phyloP scores from a whole-genome alignment of 1,140 invertebrate genomes.

The Eurytemora carolleeae region DNA sequence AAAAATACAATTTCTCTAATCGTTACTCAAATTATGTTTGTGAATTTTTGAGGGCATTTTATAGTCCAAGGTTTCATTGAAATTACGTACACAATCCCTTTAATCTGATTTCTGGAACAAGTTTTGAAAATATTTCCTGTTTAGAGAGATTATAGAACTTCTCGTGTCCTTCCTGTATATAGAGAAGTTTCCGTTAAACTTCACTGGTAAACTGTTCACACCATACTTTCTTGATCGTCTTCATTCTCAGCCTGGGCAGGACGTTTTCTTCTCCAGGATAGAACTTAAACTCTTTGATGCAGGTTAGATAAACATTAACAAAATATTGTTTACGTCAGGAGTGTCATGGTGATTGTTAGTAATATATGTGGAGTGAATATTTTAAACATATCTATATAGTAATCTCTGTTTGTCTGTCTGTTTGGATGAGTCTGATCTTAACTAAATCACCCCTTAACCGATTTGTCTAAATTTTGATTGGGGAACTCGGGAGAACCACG shows the following conservation, averaged over 20 bases:
- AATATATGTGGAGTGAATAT: not conserved
- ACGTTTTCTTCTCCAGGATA: not conserved
- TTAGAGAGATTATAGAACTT: conserved; percentile 37
- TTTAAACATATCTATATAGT: not conserved
- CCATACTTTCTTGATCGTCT: conserved; percentile 35
- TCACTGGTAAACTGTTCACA: conserved; percentile 37
- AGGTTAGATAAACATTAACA: too few relatives aligned
- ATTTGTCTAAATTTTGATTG: too few relatives aligned
- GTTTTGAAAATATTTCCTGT: too few relatives aligned
- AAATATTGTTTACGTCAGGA: too few relatives aligned
- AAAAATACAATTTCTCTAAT: too few relatives aligned
- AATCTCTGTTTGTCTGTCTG: not conserved
- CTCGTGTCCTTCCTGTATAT: conserved; percentile 41
- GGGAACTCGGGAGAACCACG: too few relatives aligned
- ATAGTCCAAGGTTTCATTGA: too few relatives aligned
- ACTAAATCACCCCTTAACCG: not conserved
- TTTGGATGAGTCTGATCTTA: not conserved
- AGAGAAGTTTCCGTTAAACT: conserved; percentile 38
- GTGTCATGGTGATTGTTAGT: too few relatives aligned
- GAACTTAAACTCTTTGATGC: not conserved
- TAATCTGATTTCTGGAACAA: too few relatives aligned
- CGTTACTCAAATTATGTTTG: too few relatives aligned
- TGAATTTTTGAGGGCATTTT: too few relatives aligned
- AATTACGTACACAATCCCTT: too few relatives aligned
- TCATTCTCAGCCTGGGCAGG: not conserved